Base-by-base conservation (phyloP, 2,797 vertebrate species). In the Varecia variegata region DNA sequence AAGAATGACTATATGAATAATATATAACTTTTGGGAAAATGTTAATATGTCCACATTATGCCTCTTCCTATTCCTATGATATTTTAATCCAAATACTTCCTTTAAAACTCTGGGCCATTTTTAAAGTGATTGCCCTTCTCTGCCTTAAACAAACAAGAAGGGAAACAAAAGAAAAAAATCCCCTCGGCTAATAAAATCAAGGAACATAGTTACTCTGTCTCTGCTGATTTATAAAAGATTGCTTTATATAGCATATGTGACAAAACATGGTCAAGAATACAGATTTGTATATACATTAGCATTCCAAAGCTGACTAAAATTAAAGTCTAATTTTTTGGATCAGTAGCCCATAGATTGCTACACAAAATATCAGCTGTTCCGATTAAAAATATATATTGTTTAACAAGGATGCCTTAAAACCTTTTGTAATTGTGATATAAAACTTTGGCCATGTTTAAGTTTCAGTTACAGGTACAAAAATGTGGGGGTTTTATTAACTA, bases 401-500 rank as follows among this genome's bases (percentile, higher is more conserved):
- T 94, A 92, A 93, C 83, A 93, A 94, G n/a, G 13, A 35, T 88
- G 91, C 62, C 77, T 88, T 95, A 89, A 96, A 94, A 95, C 68
- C 20, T 14, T 40, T 80, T 93, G 76, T 96, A 94, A 94, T 73
- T 68, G 65, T 40, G 86, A 81, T 56, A 47, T 93, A 95, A 27
- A 95, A 76, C 9, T 58, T 92, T 79, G 92, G 12, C 7, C 58
- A 60, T 97, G 79, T 62, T 95, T 92, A 97, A 93, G 25, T 92
- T 97, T 96, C 71, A 97, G 7, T 96, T 62, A 81, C 21, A 80
- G 20, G 25, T 79, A 96, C 86, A 35, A 96, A 88, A 88, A 90
- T 91, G 67, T 98, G 95, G 62, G n/a, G 27, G 71, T 96, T 96
- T 96, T 45, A n/a, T 90, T 97, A 58, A 93, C 83, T 93, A 88